Evolutionary conservation across 2,888 invertebrate species (phyloP).

Genomic region (Hypercompe scribonia): DNA sequence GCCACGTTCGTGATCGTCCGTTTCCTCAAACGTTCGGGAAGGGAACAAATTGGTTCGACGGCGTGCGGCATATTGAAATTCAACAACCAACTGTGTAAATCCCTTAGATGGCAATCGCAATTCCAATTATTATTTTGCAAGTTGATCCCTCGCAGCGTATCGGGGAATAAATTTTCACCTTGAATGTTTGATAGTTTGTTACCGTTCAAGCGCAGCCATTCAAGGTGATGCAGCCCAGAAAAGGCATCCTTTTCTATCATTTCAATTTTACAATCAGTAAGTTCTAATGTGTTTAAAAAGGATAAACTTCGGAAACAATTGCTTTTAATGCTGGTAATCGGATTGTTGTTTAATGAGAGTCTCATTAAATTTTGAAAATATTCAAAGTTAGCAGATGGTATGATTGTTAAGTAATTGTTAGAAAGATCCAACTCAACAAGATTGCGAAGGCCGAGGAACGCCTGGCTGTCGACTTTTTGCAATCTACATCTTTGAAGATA

Average conservation of each 20-base stretch:
- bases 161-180: constrained; percentile 91
- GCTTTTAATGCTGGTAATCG: constrained; percentile 90
- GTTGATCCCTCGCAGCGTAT: constrained; percentile 92
- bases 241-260: constrained; percentile 93
- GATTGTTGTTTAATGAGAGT: constrained; percentile 93
- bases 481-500: constrained; percentile 93
- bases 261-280: constrained; percentile 93
- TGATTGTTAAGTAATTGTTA: constrained; percentile 91
- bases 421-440: constrained; percentile 95
- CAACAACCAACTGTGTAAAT: constrained; percentile 92
- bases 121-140: constrained; percentile 95
- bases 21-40: constrained; percentile 89
- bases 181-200: constrained; percentile 92
- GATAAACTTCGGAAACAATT: constrained; percentile 91
- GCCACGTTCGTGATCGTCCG: constrained; percentile 89
- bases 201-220: constrained; percentile 94
- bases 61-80: constrained; percentile 92
- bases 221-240: constrained; percentile 92
- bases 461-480: constrained; percentile 91
- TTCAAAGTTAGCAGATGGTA: constrained; percentile 92
- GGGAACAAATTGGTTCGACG: constrained; percentile 92
- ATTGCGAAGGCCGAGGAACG: constrained; percentile 94
- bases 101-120: constrained; percentile 93
- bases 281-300: constrained; percentile 92
- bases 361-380: constrained; percentile 94